A percentile compares a stretch with the other conserved stretches of the same genome.
phyloP scores from a whole-genome alignment of 2,797 vertebrate genomes.

The Tarsius wallacei region DNA sequence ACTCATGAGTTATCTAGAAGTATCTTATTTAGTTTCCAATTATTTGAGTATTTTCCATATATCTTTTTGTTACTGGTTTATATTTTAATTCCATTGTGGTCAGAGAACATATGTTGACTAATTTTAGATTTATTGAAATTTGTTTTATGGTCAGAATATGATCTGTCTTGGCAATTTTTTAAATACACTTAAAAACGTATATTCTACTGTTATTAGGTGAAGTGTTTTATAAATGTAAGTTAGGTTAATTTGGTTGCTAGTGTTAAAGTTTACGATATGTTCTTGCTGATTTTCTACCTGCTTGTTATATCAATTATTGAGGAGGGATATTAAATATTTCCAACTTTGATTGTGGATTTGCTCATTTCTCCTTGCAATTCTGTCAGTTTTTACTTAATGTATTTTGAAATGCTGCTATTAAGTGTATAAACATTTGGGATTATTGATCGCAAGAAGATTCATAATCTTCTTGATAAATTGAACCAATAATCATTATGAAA shows the following conservation, averaged over 20 bases:
- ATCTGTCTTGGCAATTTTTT: conserved; percentile 14
- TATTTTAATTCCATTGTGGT: conserved; percentile 39
- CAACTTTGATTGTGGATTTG: conserved; percentile 10
- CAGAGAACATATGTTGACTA: conserved; percentile 60
- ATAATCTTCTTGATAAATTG: not conserved
- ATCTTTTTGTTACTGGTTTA: conserved; percentile 61
- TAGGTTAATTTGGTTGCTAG: conserved; percentile 19
- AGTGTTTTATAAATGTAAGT: conserved; percentile 46
- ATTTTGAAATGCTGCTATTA: conserved; percentile 32
- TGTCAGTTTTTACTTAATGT: conserved; percentile 34
- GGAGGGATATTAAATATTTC: conserved; percentile 57
- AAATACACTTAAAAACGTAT: not conserved
- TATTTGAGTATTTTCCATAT: conserved; percentile 4
- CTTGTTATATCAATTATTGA: conserved; percentile 30
- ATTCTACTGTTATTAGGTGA: conserved; percentile 18
- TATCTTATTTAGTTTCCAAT: conserved; percentile 10
- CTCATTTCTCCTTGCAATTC: conserved; percentile 35
- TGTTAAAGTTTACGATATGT: conserved; percentile 13
- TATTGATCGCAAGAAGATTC: not conserved
- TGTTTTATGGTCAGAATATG: conserved; percentile 29
- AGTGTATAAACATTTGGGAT: not conserved
- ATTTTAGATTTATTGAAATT: conserved; percentile 56
- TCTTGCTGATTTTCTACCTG: conserved; percentile 37
- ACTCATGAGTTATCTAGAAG: conserved; percentile 34
- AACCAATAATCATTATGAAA: conserved; percentile 35